Conservation (phyloP, 2,797 vertebrate genomes). For the Pantherophis vulpinus region DNA sequence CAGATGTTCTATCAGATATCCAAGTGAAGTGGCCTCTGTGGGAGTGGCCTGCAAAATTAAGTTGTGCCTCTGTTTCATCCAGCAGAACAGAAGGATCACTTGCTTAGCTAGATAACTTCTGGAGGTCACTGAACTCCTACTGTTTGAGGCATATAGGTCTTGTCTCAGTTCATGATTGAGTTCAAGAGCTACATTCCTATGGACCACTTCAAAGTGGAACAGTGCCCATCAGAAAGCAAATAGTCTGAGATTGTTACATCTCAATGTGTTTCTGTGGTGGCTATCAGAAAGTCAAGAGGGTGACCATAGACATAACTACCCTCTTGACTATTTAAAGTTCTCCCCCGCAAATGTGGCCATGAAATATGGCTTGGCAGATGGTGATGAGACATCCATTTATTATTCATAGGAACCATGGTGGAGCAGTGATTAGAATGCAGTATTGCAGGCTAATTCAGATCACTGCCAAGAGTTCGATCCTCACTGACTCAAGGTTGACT, state of each 20-base stretch:
- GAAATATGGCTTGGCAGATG: neutral
- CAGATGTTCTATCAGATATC: neutral
- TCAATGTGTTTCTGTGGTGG: neutral
- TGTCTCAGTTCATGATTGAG: neutral
- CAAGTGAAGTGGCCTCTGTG: neutral
- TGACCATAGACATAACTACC: neutral
- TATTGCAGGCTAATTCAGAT: neutral
- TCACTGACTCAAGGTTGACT: neutral
- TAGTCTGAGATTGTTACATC: neutral
- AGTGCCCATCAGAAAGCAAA: neutral
- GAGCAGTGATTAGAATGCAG: neutral
- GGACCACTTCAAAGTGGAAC: neutral
- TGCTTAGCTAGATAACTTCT: neutral
- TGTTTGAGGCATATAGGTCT: neutral
- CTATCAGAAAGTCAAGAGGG: neutral
- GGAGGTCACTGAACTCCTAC: neutral
- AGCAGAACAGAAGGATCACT: neutral
- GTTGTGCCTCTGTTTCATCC: neutral
- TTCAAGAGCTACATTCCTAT: neutral
- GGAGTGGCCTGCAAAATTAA: neutral
- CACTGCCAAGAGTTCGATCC: neutral
- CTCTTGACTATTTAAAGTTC: neutral
- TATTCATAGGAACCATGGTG: neutral
- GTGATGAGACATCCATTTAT: neutral
- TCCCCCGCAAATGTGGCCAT: neutral